phyloP scores from a whole-genome alignment of 2,113 vertebrate species.

The Fulica atra region DNA sequence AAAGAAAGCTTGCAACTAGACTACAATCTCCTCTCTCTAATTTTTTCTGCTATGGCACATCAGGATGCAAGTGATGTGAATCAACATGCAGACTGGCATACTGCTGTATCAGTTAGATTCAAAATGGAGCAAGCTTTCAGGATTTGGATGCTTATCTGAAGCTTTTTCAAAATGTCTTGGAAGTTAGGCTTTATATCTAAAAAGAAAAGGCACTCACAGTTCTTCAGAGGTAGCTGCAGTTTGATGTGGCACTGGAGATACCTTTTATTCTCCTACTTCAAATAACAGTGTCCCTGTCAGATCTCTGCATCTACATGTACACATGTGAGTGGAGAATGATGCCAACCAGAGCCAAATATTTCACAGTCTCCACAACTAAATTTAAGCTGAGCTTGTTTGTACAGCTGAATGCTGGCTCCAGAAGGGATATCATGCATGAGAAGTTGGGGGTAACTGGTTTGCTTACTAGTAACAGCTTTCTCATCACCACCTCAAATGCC shows the following conservation, averaged over 20 bases:
- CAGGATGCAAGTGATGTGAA: background rate
- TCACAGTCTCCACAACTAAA: background rate
- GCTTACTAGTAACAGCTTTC: background rate
- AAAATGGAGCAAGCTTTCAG: background rate
- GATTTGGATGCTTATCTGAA: background rate
- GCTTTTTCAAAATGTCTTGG: background rate
- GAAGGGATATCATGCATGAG: background rate
- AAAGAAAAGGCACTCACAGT: background rate
- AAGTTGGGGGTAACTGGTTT: background rate
- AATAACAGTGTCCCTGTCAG: background rate
- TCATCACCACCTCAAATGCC: background rate
- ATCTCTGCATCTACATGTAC: background rate
- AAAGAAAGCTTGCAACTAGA: background rate
- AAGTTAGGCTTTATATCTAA: background rate
- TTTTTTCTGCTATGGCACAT: background rate
- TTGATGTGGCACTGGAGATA: background rate
- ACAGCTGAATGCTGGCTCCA: slow-evolving; percentile 25
- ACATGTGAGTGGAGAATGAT: background rate
- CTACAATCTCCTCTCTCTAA: fast-evolving
- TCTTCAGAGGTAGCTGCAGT: background rate
- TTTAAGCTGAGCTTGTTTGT: slow-evolving; percentile 48
- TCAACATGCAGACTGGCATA: background rate
- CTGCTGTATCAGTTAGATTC: background rate
- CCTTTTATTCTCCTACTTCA: background rate
- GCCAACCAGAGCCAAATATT: background rate